These are phyloP conservation scores for Cladorhizidae sp. DNA, from an alignment of 37 sponge, comb jelly and placozoan genomes.

Conservation along the genomic window DNA sequence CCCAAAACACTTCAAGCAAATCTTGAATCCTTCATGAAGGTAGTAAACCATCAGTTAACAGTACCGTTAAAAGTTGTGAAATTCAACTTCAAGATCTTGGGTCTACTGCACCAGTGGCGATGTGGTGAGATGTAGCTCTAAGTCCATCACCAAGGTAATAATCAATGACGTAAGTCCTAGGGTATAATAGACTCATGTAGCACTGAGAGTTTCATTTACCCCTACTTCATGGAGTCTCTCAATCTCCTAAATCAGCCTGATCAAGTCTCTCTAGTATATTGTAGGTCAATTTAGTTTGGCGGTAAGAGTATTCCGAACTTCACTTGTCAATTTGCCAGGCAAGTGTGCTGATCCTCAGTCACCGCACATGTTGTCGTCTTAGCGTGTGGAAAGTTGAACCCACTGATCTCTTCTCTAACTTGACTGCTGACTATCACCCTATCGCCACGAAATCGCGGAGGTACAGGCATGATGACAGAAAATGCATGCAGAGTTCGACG, in stretches of 20 bases:
- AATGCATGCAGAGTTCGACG: constrained; percentile 11
- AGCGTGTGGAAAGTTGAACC: constrained; percentile 7
- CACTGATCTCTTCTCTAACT: constrained; percentile 9
- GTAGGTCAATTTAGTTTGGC: neutral
- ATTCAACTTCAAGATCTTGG: no score
- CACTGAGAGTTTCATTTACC: constrained; percentile 2
- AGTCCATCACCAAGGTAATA: neutral
- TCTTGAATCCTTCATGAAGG: no score
- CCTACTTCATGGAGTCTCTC: neutral
- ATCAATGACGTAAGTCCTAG: neutral
- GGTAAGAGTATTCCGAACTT: neutral
- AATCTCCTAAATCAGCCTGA: neutral
- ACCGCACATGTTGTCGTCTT: neutral
- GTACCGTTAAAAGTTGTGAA: no score
- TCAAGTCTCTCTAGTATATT: neutral
- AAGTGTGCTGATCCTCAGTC: neutral
- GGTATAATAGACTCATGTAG: constrained; percentile 5
- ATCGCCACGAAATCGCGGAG: constrained; percentile 21
- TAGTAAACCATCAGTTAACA: no score
- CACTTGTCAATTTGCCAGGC: neutral
- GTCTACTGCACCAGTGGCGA: no score
- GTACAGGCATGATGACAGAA: constrained; percentile 5
- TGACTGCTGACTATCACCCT: constrained; percentile 6
- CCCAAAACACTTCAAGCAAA: no score
- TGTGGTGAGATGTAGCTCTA: no score